Conservation (phyloP, 1,140 invertebrate species). For the Solenopsis invicta region DNA sequence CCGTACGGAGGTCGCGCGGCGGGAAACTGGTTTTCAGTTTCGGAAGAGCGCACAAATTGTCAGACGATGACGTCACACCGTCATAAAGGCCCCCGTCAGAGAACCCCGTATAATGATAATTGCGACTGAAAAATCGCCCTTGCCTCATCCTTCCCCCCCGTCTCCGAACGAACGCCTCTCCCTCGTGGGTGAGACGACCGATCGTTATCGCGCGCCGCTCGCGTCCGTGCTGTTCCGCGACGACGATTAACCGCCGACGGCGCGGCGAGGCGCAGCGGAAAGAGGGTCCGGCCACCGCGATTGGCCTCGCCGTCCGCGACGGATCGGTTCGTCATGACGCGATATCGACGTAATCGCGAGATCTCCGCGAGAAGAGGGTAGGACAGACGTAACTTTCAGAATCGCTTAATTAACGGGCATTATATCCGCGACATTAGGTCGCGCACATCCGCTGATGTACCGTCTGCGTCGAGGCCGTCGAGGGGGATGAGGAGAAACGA, state of each 20-base stretch:
- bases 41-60: constrained; percentile 79
- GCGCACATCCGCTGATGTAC: background rate
- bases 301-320: constrained; percentile 43
- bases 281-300: background rate
- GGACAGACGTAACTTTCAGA: background rate
- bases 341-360: background rate
- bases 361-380: background rate
- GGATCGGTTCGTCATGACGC: constrained; percentile 39
- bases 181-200: constrained; percentile 11
- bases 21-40: constrained; percentile 83
- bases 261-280: background rate
- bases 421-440: background rate
- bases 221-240: no score
- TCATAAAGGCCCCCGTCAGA: constrained; percentile 57
- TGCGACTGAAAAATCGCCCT: constrained; percentile 74
- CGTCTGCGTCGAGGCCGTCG: no score
- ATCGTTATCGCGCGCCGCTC: constrained; percentile 47
- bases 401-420: background rate
- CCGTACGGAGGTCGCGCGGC: constrained; percentile 59
- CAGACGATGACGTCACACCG: constrained; percentile 82
- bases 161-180: background rate
- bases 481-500: background rate
- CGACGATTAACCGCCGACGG: constrained; percentile 43
- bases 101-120: constrained; percentile 48
- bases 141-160: background rate